Conservation (phyloP, 2,888 invertebrate species). For the Cheilosia grossa region DNA sequence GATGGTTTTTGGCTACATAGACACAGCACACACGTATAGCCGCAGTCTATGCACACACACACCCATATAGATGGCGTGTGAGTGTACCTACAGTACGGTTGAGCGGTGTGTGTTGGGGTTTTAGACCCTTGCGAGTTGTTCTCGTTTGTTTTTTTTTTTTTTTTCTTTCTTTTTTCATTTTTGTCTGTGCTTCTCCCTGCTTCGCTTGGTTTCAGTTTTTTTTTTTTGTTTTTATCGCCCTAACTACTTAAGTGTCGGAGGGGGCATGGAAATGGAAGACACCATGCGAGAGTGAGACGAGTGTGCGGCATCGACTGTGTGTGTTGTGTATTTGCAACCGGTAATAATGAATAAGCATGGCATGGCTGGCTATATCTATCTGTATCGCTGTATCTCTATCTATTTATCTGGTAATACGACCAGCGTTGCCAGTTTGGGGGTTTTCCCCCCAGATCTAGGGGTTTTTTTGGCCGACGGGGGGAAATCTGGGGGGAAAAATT, state of each 20-base stretch:
- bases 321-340: slow-evolving; percentile 74
- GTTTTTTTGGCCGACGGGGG: too few relatives aligned
- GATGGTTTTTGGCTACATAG: slow-evolving; percentile 67
- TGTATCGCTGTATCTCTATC: slow-evolving; percentile 59
- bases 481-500: too few relatives aligned
- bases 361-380: slow-evolving; percentile 56
- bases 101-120: slow-evolving; percentile 53
- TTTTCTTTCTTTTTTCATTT: too few relatives aligned
- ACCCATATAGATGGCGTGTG: slow-evolving; percentile 26
- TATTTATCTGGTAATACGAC: slow-evolving; percentile 73
- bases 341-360: slow-evolving; percentile 75
- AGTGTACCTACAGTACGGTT: slow-evolving; percentile 48
- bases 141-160: slow-evolving; percentile 29
- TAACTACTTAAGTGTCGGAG: slow-evolving; percentile 73
- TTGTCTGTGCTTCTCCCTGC: slow-evolving; percentile 29
- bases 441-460: too few relatives aligned
- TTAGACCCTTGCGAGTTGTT: slow-evolving; percentile 69
- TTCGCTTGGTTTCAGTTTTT: slow-evolving; percentile 57
- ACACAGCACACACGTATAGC: slow-evolving; percentile 2
- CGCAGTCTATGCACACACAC: slow-evolving; percentile 21
- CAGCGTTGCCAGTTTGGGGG: too few relatives aligned
- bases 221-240: slow-evolving; percentile 40
- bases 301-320: slow-evolving; percentile 40
- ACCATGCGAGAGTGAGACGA: not conserved
- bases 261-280: slow-evolving; percentile 5